Conservation (phyloP, 2,113 vertebrate species). For the Chitala chitala region DNA sequence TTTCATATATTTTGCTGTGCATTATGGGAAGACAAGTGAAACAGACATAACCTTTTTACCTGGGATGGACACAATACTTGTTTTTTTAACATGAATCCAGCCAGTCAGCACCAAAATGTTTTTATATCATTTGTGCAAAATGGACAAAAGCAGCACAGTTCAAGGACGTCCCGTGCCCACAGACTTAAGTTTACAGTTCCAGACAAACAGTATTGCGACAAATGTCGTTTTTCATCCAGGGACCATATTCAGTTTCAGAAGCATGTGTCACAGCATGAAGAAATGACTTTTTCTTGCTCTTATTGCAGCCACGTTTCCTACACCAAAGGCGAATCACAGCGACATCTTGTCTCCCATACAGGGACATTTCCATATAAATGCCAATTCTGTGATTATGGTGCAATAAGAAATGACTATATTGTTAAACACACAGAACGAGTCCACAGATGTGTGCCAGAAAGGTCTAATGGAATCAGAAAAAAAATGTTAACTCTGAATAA, state of each 20-base stretch:
- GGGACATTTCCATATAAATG: constrained; percentile 77
- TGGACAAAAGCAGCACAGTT: constrained; percentile 19
- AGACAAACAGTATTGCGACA: constrained; percentile 71
- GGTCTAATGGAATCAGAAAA: constrained; percentile 21
- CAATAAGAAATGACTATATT: constrained; percentile 80
- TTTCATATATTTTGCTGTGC: too few relatives aligned
- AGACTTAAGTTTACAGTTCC: constrained; percentile 59
- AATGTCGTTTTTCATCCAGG: constrained; percentile 76
- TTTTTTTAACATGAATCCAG: constrained; percentile 33
- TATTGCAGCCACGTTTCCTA: constrained; percentile 75
- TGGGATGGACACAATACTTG: not conserved
- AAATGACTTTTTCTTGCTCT: constrained; percentile 74
- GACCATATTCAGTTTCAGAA: constrained; percentile 68
- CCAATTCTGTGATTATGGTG: constrained; percentile 82
- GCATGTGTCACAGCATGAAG: constrained; percentile 68
- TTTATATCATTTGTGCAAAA: constrained; percentile 42
- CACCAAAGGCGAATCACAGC: constrained; percentile 79
- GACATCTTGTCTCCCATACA: constrained; percentile 79
- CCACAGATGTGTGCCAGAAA: constrained; percentile 60
- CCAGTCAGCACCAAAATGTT: constrained; percentile 40
- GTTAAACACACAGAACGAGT: constrained; percentile 81
- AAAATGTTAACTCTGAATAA: not conserved
- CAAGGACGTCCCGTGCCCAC: constrained; percentile 37
- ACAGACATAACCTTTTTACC: not conserved
- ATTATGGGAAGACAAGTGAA: not conserved